phyloP scores from a whole-genome alignment of 2,888 invertebrate genomes.

The Entomobrya proxima region DNA sequence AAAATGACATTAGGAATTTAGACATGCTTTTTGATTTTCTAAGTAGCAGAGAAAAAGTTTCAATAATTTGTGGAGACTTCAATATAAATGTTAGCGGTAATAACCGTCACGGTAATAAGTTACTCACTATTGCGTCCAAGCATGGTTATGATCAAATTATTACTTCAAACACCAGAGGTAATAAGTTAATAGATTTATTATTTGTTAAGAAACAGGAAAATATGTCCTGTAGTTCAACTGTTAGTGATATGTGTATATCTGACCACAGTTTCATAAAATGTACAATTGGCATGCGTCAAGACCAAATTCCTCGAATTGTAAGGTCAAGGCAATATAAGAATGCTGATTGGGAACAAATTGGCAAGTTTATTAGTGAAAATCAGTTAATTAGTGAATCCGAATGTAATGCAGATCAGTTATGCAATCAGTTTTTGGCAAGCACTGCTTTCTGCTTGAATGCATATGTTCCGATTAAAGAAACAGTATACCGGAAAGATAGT shows the following conservation, averaged over 20 bases:
- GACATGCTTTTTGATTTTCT: not conserved
- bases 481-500: too few relatives aligned
- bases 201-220: not conserved
- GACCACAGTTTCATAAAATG: not conserved
- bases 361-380: not conserved
- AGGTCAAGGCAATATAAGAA: not conserved
- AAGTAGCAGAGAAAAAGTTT: not conserved
- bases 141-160: not conserved
- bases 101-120: not conserved
- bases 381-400: not conserved
- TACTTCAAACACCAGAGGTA: not conserved
- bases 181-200: not conserved
- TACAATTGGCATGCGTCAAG: not conserved
- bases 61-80: not conserved
- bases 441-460: too few relatives aligned
- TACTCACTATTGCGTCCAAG: not conserved
- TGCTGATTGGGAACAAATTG: not conserved
- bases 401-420: not conserved
- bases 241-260: not conserved
- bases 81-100: not conserved
- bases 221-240: not conserved
- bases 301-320: too few relatives aligned
- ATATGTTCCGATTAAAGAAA: too few relatives aligned
- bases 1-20: conserved; percentile 18
- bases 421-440: too few relatives aligned